Percentiles rank a stretch among this genome's conserved stretches.
Conservation (phyloP, 2,797 vertebrate species). For the Sibirionetta formosa region DNA sequence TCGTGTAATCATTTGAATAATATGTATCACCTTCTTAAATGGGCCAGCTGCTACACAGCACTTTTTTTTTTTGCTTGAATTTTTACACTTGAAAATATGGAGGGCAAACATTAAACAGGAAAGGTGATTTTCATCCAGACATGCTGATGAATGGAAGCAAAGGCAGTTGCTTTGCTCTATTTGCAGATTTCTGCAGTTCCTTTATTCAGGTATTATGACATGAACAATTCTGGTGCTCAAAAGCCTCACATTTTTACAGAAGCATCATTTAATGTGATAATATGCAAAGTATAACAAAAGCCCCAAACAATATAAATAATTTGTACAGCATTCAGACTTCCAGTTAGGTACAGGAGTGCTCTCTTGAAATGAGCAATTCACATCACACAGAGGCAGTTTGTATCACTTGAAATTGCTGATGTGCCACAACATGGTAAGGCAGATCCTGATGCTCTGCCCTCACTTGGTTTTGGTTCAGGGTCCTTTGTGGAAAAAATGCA, state of each 20-base stretch:
- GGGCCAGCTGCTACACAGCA: slow-evolving; percentile 5
- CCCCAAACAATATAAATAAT: neutral
- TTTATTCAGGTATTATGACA: slow-evolving; percentile 27
- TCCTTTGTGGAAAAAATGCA: neutral
- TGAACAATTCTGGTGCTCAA: slow-evolving; percentile 4
- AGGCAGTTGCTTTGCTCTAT: neutral
- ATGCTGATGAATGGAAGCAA: neutral
- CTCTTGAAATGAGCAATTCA: neutral
- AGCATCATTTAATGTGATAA: slow-evolving; percentile 28
- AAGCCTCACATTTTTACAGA: slow-evolving; percentile 15
- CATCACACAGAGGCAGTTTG: neutral
- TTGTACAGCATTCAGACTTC: neutral
- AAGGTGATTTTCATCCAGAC: slow-evolving; percentile 42
- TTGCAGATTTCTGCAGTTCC: slow-evolving; percentile 37
- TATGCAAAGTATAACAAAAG: neutral
- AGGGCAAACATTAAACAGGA: slow-evolving; percentile 6
- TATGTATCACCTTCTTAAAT: slow-evolving; percentile 56
- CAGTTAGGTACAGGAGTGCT: neutral
- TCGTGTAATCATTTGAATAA: slow-evolving; percentile 69
- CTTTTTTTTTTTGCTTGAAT: neutral
- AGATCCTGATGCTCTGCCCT: neutral
- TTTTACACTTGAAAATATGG: slow-evolving; percentile 53
- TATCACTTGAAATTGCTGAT: fast-evolving
- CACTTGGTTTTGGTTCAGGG: fast-evolving
- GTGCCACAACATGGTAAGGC: neutral